Conservation (phyloP, 1,140 invertebrate species). For the Mizuhopecten yessoensis region DNA sequence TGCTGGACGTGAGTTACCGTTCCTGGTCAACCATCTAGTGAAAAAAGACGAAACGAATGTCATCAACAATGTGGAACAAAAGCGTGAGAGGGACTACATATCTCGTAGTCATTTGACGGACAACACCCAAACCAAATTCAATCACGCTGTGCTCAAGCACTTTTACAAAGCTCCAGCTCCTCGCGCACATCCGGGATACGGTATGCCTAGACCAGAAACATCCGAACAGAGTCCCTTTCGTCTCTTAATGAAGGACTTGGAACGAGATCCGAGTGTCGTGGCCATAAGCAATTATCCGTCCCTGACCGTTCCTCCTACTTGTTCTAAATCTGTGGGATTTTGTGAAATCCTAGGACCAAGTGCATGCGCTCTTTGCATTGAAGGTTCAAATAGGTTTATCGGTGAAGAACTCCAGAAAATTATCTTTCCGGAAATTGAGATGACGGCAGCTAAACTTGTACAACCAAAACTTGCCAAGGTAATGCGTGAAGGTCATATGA, state of each 20-base stretch:
- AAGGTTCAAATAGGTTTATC: slow-evolving; percentile 58
- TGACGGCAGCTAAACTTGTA: slow-evolving; percentile 52
- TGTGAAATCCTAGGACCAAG: slow-evolving; percentile 60
- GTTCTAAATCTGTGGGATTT: slow-evolving; percentile 54
- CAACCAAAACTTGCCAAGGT: slow-evolving; percentile 57
- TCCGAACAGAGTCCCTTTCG: slow-evolving; percentile 58
- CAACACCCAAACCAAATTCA: slow-evolving; percentile 53
- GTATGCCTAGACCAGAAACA: slow-evolving; percentile 61
- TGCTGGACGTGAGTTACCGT: slow-evolving; percentile 52
- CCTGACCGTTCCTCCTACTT: slow-evolving; percentile 52
- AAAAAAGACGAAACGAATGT: slow-evolving; percentile 3
- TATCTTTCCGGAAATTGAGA: slow-evolving; percentile 60
- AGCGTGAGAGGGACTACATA: slow-evolving; percentile 60
- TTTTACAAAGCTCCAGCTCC: slow-evolving; percentile 62
- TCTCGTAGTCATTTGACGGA: slow-evolving; percentile 51
- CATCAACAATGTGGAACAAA: slow-evolving; percentile 56
- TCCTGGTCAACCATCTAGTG: slow-evolving; percentile 21
- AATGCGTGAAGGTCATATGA: slow-evolving; percentile 58
- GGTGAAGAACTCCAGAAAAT: slow-evolving; percentile 63
- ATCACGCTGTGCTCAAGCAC: slow-evolving; percentile 57
- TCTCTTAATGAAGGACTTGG: slow-evolving; percentile 58
- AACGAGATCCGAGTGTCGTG: slow-evolving; percentile 61
- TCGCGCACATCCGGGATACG: slow-evolving; percentile 56
- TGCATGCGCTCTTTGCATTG: slow-evolving; percentile 61
- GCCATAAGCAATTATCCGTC: slow-evolving; percentile 56